Percentiles rank a stretch among this genome's conserved stretches.
Evolutionary conservation across 1,140 invertebrate species (phyloP).

Genomic region (Drosophila truncata): DNA sequence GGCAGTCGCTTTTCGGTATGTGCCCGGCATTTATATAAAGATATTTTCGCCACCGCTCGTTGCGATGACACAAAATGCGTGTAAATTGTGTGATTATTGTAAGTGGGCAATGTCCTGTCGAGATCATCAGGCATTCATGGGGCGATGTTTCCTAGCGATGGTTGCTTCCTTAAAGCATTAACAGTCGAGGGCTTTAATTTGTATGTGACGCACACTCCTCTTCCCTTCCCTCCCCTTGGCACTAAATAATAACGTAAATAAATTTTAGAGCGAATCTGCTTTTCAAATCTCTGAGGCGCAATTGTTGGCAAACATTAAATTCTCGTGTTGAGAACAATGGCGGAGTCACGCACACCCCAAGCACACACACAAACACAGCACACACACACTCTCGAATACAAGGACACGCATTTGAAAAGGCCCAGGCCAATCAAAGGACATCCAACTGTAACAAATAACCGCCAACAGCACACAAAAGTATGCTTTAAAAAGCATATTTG

Average conservation of each 20-base stretch:
- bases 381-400: neutral
- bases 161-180: neutral
- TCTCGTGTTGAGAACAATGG: conserved; percentile 28
- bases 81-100: conserved; percentile 82
- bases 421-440: conserved; percentile 62
- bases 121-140: conserved; percentile 58
- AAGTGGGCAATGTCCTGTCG: conserved; percentile 56
- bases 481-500: conserved; percentile 66
- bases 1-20: conserved; percentile 26
- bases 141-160: conserved; percentile 18
- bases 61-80: conserved; percentile 64
- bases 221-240: too few species aligned
- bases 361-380: neutral
- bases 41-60: conserved; percentile 43
- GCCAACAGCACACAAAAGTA: conserved; percentile 50
- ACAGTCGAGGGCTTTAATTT: conserved; percentile 27
- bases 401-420: conserved; percentile 53
- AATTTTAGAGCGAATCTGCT: conserved; percentile 65
- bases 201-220: too few species aligned
- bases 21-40: conserved; percentile 74
- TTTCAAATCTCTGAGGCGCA: conserved; percentile 75
- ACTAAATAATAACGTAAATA: conserved; percentile 76
- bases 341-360: conserved; percentile 29
- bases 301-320: conserved; percentile 75
- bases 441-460: conserved; percentile 66